Base-by-base conservation (phyloP, 92 coral and sea anemone genomes). In the Chrysogorgia sp. region DNA sequence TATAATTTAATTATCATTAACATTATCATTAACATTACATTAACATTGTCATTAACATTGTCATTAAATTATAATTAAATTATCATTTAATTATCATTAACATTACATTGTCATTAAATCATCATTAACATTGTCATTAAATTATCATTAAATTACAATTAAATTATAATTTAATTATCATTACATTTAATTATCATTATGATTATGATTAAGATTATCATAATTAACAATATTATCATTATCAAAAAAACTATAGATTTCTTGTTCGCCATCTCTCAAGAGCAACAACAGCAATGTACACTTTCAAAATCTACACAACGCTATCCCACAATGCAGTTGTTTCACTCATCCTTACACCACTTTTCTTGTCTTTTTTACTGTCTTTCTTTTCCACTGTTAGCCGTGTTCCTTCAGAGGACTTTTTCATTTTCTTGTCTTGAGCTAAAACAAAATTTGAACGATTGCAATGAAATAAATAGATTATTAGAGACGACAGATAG, bases 311-410 rank as follows among this genome's bases (percentile, higher is more conserved):
- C 50, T 43, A 8, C 17, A 23, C 17, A 14, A 23, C 10, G 31
- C 63, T 57, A 23, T 57, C 63, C 63, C 63, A 57, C 63, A 65
- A 65, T 37, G 72, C 72, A 65, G 72, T 34, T 15, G 72, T 65
- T 34, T 24, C 72, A 7, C 40, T 69, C 35, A 69, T 21, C 17
- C 76, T 45, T 72, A 72, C 79, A 53, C 43, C 92, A 63, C 67
- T 47, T 47, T 57, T 67, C 58, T 85, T 88, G 60, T 76, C 82
- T 26, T 86, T 83, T 52, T 70, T 91, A 77, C 85, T 84, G 81
- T 91, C 96, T 71, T 90, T 91, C 31, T 90, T 88, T 82, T 91
- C 96, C 0, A 81, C 82, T 33, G 81, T 88, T 72, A 60, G 65
- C 23, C 79, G 79, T 31, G 63, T 50, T 50, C 63, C 48, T 23